phyloP scores from a whole-genome alignment of 2,797 vertebrate species.

The Perodicticus potto region DNA sequence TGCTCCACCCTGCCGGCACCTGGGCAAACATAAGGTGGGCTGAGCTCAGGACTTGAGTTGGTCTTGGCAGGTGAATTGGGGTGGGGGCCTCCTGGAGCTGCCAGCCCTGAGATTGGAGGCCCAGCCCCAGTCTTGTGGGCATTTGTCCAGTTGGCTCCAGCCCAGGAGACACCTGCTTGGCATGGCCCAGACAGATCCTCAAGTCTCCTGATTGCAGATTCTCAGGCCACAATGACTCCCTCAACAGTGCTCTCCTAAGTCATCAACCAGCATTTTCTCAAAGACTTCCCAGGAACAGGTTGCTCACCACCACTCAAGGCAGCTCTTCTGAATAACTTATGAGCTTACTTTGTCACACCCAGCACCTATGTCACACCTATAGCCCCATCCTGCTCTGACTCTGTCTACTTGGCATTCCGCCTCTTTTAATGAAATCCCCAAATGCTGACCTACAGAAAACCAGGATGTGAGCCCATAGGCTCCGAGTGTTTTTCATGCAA shows the following conservation, averaged over 20 bases:
- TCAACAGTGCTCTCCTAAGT: background rate
- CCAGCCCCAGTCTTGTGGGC: background rate
- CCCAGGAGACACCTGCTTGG: constrained; percentile 70
- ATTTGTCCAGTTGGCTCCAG: constrained; percentile 35
- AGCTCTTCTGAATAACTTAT: background rate
- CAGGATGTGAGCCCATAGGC: background rate
- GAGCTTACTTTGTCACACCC: background rate
- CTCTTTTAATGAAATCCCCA: constrained; percentile 47
- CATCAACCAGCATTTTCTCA: background rate
- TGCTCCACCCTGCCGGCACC: background rate
- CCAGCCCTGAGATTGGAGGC: constrained; percentile 60
- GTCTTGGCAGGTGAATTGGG: constrained; percentile 61
- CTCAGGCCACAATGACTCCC: background rate
- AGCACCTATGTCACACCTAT: background rate
- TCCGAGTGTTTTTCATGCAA: too few relatives aligned
- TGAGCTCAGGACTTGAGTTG: background rate
- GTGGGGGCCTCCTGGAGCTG: constrained; percentile 46
- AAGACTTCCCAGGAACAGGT: background rate
- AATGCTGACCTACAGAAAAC: background rate
- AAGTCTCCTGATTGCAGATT: background rate
- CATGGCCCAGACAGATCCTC: background rate
- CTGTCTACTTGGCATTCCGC: background rate
- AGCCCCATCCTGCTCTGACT: background rate
- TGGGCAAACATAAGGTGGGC: constrained; percentile 44
- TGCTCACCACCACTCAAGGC: background rate